These are phyloP conservation scores for Apotomis capreana DNA, from an alignment of 2,888 invertebrate species.

Conservation along the genomic window DNA sequence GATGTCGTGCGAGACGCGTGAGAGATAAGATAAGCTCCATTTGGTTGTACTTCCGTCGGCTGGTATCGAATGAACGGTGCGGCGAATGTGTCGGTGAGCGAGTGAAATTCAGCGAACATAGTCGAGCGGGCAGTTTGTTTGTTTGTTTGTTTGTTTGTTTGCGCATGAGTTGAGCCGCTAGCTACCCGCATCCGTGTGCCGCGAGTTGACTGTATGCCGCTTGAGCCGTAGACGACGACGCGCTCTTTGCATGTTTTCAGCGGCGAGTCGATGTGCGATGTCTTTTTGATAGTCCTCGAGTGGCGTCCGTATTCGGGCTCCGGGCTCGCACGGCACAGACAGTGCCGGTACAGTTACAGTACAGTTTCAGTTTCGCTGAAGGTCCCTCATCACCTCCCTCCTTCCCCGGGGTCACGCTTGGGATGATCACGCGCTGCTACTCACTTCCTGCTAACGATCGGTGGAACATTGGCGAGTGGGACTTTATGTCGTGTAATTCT, in stretches of 20 bases:
- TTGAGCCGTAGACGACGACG: constrained; percentile 62
- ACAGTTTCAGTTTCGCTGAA: constrained; percentile 77
- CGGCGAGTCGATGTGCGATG: constrained; percentile 77
- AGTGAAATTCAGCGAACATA: constrained; percentile 80
- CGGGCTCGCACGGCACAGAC: constrained; percentile 69
- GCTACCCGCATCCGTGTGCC: constrained; percentile 77
- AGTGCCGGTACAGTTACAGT: constrained; percentile 58
- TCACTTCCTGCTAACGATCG: constrained; percentile 73
- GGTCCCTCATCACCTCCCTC: constrained; percentile 76
- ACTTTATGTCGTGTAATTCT: constrained; percentile 81
- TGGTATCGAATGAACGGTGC: constrained; percentile 65
- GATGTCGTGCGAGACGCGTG: constrained; percentile 15
- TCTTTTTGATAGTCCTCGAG: constrained; percentile 76
- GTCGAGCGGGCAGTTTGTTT: constrained; percentile 46
- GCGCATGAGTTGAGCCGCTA: constrained; percentile 73
- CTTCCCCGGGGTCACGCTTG: constrained; percentile 73
- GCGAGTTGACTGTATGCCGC: constrained; percentile 58
- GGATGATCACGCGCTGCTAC: constrained; percentile 80
- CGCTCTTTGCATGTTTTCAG: constrained; percentile 72
- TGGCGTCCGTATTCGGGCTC: constrained; percentile 53
- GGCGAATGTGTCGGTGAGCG: constrained; percentile 62
- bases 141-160: constrained; percentile 50
- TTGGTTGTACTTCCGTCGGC: constrained; percentile 76
- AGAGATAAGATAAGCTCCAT: constrained; percentile 58
- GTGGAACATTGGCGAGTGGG: constrained; percentile 74